These are phyloP conservation scores for Eurystomus glaucurus DNA, from an alignment of 2,797 vertebrate genomes.

Conservation along the genomic window DNA sequence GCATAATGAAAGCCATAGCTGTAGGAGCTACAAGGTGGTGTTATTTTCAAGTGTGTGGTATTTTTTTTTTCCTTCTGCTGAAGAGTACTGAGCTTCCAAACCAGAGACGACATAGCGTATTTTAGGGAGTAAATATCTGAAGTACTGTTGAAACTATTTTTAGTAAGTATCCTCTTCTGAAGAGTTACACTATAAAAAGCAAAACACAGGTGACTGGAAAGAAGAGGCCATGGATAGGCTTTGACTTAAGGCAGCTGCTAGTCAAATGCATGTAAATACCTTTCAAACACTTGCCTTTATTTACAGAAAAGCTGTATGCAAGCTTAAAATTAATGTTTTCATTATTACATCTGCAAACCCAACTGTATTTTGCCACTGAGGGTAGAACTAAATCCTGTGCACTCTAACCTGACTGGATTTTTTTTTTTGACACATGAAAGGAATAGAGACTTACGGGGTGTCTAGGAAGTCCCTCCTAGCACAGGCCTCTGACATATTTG, in stretches of 20 bases:
- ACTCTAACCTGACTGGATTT: accelerated
- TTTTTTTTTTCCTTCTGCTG: neutral
- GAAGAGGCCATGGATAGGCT: neutral
- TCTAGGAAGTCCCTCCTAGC: neutral
- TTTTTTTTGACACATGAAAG: accelerated
- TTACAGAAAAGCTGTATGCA: neutral
- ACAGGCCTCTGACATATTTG: neutral
- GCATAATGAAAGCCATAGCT: neutral
- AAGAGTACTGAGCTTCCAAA: neutral
- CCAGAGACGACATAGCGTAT: neutral
- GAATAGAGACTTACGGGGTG: neutral
- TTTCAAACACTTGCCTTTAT: neutral
- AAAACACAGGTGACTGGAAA: neutral
- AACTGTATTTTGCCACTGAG: neutral
- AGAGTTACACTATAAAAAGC: neutral
- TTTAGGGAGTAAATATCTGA: neutral
- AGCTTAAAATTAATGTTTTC: neutral
- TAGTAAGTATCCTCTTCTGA: neutral
- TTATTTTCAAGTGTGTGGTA: neutral
- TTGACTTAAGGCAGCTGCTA: neutral
- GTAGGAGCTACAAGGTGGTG: neutral
- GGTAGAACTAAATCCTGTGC: neutral
- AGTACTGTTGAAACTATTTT: neutral
- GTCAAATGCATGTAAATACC: neutral
- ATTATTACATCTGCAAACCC: neutral